Percentiles rank a stretch among this genome's conserved stretches.
These are phyloP conservation scores for Calephelis nemesis DNA, from an alignment of 1,140 invertebrate species.

Conservation along the genomic window DNA sequence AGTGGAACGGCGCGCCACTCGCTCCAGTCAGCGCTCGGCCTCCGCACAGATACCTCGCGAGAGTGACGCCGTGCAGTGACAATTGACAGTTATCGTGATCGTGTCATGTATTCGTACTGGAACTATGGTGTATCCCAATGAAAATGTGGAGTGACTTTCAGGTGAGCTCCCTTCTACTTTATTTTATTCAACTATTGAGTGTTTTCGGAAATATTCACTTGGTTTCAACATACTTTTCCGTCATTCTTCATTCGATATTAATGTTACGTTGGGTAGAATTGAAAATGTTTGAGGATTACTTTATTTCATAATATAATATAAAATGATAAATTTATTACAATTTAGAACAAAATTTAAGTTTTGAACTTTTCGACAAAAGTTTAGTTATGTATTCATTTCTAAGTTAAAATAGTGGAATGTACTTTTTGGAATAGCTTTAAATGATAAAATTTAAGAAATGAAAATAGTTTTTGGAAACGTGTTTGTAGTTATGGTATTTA, in stretches of 20 bases:
- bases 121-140: slow-evolving; percentile 78
- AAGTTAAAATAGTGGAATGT: too few species aligned
- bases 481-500: not conserved
- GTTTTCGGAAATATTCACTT: not conserved
- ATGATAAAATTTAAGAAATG: too few species aligned
- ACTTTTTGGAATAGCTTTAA: too few species aligned
- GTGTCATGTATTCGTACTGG: slow-evolving; percentile 76
- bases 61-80: slow-evolving; percentile 69
- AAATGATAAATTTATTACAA: too few species aligned
- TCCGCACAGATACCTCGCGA: slow-evolving; percentile 51
- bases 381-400: too few species aligned
- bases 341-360: too few species aligned
- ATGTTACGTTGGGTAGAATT: slow-evolving; percentile 5
- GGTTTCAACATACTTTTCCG: slow-evolving; percentile 9
- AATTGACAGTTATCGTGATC: slow-evolving; percentile 77
- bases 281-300: slow-evolving; percentile 8
- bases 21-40: slow-evolving; percentile 69
- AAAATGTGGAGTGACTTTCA: slow-evolving; percentile 79
- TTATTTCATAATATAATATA: too few species aligned
- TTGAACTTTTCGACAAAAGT: too few species aligned
- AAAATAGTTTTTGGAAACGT: not conserved
- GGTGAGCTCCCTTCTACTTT: slow-evolving; percentile 45
- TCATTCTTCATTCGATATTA: not conserved
- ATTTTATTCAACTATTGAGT: slow-evolving; percentile 8
- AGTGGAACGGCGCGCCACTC: slow-evolving; percentile 34